These are phyloP conservation scores for Brachyptera putata DNA, from an alignment of 2,888 invertebrate species.

Conservation along the genomic window DNA sequence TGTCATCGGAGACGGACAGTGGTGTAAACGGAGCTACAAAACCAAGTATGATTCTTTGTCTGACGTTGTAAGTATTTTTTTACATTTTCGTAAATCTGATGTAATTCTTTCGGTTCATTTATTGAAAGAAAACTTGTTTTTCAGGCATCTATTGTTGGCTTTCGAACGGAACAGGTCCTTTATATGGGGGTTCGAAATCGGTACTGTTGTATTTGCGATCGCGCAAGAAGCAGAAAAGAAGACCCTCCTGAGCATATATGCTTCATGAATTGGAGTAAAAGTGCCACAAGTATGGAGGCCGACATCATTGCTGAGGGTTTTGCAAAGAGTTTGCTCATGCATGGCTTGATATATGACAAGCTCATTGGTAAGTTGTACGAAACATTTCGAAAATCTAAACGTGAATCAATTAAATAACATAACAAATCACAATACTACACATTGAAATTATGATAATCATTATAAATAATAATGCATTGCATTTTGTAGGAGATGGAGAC, in stretches of 20 bases:
- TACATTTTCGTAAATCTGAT: too few relatives aligned
- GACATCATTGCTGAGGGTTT: conserved; percentile 9
- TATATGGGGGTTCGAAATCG: conserved; percentile 11
- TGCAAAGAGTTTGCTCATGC: neutral
- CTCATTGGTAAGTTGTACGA: neutral
- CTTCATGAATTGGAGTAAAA: conserved; percentile 7
- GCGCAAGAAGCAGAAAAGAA: neutral
- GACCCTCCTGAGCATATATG: neutral
- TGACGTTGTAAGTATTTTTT: conserved; percentile 2
- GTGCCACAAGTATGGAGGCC: conserved; percentile 14
- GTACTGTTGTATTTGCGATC: neutral
- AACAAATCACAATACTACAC: neutral
- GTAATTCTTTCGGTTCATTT: too few relatives aligned
- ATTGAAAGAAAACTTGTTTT: too few relatives aligned
- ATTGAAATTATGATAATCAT: neutral
- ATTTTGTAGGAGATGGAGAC: conserved; percentile 16
- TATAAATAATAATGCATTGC: neutral
- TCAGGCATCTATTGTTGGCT: conserved; percentile 7
- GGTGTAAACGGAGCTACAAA: conserved; percentile 14
- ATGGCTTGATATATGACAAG: neutral
- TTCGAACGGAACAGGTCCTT: neutral
- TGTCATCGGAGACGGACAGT: conserved; percentile 1
- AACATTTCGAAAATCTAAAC: neutral
- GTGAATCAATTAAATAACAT: neutral
- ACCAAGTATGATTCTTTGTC: conserved; percentile 11